Percentiles rank a stretch among this genome's conserved stretches.
phyloP scores from a whole-genome alignment of 2,797 vertebrate species.

The Manis crassicaudata region DNA sequence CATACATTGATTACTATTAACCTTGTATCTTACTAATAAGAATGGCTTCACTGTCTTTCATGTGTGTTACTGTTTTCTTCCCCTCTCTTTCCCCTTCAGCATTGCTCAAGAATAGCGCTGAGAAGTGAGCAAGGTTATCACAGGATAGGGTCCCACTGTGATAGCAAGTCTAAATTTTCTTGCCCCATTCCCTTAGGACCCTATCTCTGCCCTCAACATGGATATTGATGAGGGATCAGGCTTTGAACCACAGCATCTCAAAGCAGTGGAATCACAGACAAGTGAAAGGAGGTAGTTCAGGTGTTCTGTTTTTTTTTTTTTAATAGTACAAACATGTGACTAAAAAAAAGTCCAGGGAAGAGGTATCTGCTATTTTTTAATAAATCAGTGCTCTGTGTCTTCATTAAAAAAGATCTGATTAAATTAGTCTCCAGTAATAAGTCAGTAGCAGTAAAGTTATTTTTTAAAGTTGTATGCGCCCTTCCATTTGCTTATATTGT shows the following conservation, averaged over 20 bases:
- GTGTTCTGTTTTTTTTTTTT: neutral
- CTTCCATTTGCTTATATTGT: neutral
- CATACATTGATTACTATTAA: neutral
- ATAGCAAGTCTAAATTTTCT: neutral
- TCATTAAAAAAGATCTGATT: neutral
- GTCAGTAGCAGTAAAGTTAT: neutral
- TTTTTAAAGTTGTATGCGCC: neutral
- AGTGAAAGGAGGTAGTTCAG: neutral
- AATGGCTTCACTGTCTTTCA: neutral
- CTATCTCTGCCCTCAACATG: neutral
- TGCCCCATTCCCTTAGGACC: neutral
- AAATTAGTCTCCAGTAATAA: neutral
- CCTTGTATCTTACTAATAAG: neutral
- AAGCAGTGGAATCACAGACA: neutral
- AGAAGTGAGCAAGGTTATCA: neutral
- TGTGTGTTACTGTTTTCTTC: neutral
- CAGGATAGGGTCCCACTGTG: neutral
- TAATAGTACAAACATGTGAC: neutral
- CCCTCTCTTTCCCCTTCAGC: neutral
- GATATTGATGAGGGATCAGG: neutral
- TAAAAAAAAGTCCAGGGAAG: neutral
- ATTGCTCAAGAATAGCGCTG: neutral
- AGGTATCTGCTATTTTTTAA: neutral
- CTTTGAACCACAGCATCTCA: neutral
- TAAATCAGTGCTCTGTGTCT: neutral